Base-by-base conservation (phyloP, 1,140 invertebrate species). In the Zaprionus capensis region DNA sequence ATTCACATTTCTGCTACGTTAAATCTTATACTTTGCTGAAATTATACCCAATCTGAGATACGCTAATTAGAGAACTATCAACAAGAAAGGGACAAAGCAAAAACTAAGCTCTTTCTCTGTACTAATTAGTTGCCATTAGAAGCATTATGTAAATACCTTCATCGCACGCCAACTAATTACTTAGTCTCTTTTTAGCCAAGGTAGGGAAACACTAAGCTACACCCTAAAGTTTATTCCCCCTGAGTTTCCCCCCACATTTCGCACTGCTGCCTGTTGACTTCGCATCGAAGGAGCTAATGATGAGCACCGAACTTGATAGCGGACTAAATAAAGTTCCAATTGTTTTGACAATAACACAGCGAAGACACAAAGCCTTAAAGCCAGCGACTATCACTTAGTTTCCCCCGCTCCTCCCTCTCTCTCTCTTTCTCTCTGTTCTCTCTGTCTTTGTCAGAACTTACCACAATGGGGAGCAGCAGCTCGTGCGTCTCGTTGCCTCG, bases 401-500 rank as follows among this genome's bases (percentile, higher is more conserved):
- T 12, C 3, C n/a, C 41, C 6, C n/a, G 6, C 6, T 5, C 14
- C 41, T 2, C 46, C 4, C 17, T 49, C 46, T 22, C 20, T 12
- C 46, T 9, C 46, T 5, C 46, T 9, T 20, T 5, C 2, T 11
- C 3, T 51, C 20, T 20, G 3, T 5, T 51, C 14, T 26, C 34
- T 36, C 12, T 38, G 17, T 9, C 44, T 28, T 44, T 46, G 6
- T 15, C 58, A 22, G 56, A 24, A 94, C 94, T 95, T 93, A 95
- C 95, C 94, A 94, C 94, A 82, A 94, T 93, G 20, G 95, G 95
- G 41, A 95, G 92, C 77, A 94, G 93, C 68, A 95, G 93, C 79
- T 95, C 95, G 73, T 95, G 95, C 14, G 95, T 95, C 83, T 95
- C 95, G 78, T 95, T 95, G 77, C 95, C 95, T 31, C 95, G 93